Evolutionary conservation across 1,140 invertebrate species (phyloP).

Genomic region (Paraescarpia echinospica): DNA sequence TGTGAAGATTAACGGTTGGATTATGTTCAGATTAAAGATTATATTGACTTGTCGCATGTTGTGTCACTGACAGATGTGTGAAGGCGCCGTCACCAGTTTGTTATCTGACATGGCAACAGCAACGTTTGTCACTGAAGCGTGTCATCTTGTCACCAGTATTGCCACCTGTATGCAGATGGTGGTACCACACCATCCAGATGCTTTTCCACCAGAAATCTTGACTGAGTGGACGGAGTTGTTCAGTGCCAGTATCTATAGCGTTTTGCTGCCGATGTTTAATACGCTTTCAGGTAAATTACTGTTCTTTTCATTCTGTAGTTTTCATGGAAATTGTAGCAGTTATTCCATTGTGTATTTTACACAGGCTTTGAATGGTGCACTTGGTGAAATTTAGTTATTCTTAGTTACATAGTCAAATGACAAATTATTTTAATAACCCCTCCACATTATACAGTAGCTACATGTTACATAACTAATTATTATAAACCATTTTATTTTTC

Average conservation of each 20-base stretch:
- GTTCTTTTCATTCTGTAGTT: neutral
- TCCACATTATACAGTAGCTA: no score
- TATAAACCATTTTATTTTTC: no score
- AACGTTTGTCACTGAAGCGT: constrained; percentile 30
- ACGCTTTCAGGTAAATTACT: constrained; percentile 36
- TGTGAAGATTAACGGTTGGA: neutral
- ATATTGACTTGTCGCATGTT: neutral
- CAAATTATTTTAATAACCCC: no score
- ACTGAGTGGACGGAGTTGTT: constrained; percentile 61
- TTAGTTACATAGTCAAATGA: no score
- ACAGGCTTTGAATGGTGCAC: no score
- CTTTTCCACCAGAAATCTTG: constrained; percentile 49
- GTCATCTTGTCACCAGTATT: constrained; percentile 24
- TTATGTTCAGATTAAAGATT: no score
- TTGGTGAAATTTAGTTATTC: no score
- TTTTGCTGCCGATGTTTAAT: constrained; percentile 47
- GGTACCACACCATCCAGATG: neutral
- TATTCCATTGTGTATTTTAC: neutral
- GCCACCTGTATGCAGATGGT: constrained; percentile 30
- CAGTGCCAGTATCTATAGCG: constrained; percentile 44
- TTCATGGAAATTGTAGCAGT: neutral
- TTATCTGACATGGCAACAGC: constrained; percentile 17
- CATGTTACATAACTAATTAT: no score
- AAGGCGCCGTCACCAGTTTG: neutral
- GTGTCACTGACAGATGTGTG: neutral